phyloP scores from a whole-genome alignment of 2,888 invertebrate genomes.

The Eilema sororculum region DNA sequence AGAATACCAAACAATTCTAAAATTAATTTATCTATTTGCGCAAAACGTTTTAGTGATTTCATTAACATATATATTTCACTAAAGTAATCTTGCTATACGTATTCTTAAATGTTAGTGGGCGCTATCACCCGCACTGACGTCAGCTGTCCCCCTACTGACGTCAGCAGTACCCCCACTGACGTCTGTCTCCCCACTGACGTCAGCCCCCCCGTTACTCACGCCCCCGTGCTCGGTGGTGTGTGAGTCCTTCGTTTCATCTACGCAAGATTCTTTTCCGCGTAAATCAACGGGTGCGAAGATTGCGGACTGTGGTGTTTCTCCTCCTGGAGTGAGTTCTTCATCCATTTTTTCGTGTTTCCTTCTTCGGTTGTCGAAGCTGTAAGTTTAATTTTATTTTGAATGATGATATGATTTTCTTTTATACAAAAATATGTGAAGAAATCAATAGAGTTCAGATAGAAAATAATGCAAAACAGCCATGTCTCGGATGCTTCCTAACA shows the following conservation, averaged over 20 bases:
- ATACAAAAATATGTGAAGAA: neutral
- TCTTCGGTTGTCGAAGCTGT: slow-evolving; percentile 72
- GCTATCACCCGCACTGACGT: neutral
- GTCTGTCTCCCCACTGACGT: slow-evolving; percentile 7
- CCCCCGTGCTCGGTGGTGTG: slow-evolving; percentile 1
- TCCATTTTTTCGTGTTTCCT: slow-evolving; percentile 78
- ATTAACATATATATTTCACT: neutral
- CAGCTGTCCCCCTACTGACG: neutral
- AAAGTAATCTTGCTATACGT: slow-evolving; percentile 39
- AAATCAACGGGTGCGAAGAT: slow-evolving; percentile 78
- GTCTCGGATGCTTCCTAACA: neutral
- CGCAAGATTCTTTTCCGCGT: slow-evolving; percentile 50
- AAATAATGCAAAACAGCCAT: neutral
- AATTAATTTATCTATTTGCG: neutral
- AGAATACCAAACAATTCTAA: slow-evolving; percentile 11
- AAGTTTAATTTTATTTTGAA: slow-evolving; percentile 2
- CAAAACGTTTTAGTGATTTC: slow-evolving; percentile 3
- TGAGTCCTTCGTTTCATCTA: slow-evolving; percentile 26
- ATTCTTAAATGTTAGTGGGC: slow-evolving; percentile 23
- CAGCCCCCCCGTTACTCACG: slow-evolving; percentile 2
- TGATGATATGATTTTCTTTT: neutral
- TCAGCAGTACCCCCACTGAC: neutral
- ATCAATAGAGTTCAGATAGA: neutral
- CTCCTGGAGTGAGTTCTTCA: slow-evolving; percentile 68
- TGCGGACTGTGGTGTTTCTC: slow-evolving; percentile 65